These are phyloP conservation scores for Channallabes apus DNA, from an alignment of 2,797 vertebrate genomes.

Conservation along the genomic window DNA sequence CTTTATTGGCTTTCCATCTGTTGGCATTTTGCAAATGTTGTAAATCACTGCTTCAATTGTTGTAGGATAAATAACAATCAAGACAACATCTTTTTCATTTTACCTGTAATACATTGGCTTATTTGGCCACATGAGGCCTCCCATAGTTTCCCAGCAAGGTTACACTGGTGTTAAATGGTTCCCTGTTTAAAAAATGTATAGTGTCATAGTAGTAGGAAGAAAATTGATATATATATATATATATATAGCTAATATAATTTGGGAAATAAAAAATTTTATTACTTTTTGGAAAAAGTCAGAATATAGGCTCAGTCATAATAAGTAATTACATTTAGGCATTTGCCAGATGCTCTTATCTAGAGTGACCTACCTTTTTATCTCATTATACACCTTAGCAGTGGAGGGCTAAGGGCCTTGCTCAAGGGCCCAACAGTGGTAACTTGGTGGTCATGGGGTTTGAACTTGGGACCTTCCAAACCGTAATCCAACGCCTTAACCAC, in stretches of 20 bases:
- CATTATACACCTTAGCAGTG: too few relatives aligned
- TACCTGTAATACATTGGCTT: background rate
- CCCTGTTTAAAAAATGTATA: background rate
- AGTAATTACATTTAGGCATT: too few relatives aligned
- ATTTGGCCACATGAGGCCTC: background rate
- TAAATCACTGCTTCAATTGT: background rate
- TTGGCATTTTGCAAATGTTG: background rate
- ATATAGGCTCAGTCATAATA: background rate
- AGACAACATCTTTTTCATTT: background rate
- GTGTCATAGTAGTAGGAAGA: background rate
- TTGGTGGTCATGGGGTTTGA: too few relatives aligned
- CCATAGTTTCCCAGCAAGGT: background rate
- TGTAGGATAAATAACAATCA: conserved; percentile 10
- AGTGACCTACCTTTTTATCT: too few relatives aligned
- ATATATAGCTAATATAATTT: background rate
- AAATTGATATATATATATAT: background rate
- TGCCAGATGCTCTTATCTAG: too few relatives aligned
- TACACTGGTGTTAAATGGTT: background rate
- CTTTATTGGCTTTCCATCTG: conserved; percentile 7
- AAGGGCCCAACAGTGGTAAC: too few relatives aligned
- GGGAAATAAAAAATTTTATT: background rate
- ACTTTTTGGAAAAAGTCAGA: background rate
- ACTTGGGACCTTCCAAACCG: too few relatives aligned
- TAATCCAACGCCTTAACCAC: too few relatives aligned
- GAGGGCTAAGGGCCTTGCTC: too few relatives aligned